Conservation (phyloP, 2,888 invertebrate species). For the Dryadula phaetusa region DNA sequence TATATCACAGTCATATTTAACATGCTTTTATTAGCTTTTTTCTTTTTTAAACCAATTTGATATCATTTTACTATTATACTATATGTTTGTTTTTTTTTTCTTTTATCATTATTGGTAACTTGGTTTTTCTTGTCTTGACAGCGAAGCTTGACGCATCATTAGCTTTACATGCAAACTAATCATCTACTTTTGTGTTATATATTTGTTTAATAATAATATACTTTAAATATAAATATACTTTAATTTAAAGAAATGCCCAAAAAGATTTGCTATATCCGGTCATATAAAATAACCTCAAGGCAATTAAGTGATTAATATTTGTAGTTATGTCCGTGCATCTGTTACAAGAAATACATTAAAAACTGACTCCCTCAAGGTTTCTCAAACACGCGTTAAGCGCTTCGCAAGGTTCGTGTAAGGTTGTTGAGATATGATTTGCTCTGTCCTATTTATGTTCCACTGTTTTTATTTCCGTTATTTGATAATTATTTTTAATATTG, state of each 20-base stretch:
- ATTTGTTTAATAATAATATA: too few species aligned
- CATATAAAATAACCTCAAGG: neutral
- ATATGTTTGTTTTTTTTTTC: too few species aligned
- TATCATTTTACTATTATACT: too few species aligned
- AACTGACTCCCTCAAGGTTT: neutral
- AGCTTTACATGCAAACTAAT: too few species aligned
- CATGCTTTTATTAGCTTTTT: neutral
- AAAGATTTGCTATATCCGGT: neutral
- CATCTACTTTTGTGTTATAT: too few species aligned
- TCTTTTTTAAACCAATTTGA: too few species aligned
- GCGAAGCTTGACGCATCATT: too few species aligned
- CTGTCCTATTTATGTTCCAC: conserved; percentile 4
- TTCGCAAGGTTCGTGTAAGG: conserved; percentile 11
- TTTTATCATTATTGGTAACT: too few species aligned
- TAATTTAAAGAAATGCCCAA: too few species aligned
- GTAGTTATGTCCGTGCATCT: neutral
- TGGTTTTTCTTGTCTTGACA: too few species aligned
- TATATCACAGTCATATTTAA: neutral
- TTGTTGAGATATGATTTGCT: conserved; percentile 6
- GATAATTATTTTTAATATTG: neutral
- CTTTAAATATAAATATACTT: too few species aligned
- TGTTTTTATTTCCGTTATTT: neutral
- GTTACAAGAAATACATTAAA: neutral
- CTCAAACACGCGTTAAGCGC: neutral
- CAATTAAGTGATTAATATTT: neutral